Conservation (phyloP, 2,113 vertebrate genomes). For the Cyrtonyx montezumae region DNA sequence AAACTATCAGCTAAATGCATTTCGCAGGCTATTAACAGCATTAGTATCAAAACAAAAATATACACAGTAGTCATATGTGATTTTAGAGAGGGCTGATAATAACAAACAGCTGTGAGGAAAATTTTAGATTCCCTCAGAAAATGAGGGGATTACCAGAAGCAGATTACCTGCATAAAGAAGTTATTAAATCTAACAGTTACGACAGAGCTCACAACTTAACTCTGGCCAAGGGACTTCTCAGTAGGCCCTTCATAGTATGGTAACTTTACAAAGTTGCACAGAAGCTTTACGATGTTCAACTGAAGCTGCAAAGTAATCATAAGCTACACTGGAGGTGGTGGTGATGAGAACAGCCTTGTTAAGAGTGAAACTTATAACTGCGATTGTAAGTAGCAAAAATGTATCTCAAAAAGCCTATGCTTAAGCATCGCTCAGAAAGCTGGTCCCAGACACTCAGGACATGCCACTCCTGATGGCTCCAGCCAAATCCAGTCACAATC, state of each 20-base stretch:
- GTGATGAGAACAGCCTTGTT: not conserved
- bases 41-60: not conserved
- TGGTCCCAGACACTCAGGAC: not conserved
- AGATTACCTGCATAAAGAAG: not conserved
- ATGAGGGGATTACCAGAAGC: not conserved
- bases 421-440: no score
- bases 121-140: not conserved
- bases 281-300: not conserved
- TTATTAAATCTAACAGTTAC: not conserved
- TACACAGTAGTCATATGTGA: not conserved
- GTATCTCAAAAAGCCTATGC: not conserved
- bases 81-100: not conserved
- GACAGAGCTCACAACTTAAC: not conserved
- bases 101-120: not conserved
- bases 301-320: not conserved
- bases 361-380: not conserved
- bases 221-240: not conserved
- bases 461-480: not conserved
- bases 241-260: fast-evolving
- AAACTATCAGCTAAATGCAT: not conserved
- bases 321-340: not conserved
- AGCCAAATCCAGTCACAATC: not conserved
- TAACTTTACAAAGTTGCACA: not conserved
- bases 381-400: not conserved
- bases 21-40: not conserved